phyloP scores from a whole-genome alignment of 2,113 vertebrate genomes.

The Saccopteryx leptura region DNA sequence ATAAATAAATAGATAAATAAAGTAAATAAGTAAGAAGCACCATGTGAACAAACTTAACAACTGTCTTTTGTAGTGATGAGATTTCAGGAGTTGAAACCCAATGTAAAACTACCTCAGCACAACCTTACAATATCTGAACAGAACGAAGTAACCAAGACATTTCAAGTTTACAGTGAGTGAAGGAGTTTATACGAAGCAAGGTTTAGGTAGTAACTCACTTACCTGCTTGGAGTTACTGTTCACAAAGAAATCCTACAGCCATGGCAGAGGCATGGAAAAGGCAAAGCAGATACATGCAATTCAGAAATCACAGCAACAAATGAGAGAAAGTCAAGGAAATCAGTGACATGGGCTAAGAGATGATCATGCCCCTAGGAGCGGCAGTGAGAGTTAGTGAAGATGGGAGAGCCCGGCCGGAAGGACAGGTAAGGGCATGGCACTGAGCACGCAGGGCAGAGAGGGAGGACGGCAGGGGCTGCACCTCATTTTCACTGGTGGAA shows the following conservation, averaged over 20 bases:
- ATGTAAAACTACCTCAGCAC: background rate
- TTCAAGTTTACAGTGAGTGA: slow-evolving; percentile 35
- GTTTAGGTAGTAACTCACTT: slow-evolving; percentile 88
- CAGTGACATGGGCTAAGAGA: background rate
- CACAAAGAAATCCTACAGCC: slow-evolving; percentile 99
- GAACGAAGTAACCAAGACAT: background rate
- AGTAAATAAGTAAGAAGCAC: background rate
- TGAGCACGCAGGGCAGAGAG: background rate
- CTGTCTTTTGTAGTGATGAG: background rate
- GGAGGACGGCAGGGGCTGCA: background rate
- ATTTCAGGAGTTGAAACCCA: slow-evolving; percentile 43
- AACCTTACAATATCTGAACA: background rate
- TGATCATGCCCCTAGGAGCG: background rate
- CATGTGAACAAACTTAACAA: background rate
- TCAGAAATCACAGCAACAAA: slow-evolving; percentile 92
- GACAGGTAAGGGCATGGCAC: background rate
- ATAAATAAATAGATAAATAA: no score
- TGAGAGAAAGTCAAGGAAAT: slow-evolving; percentile 63
- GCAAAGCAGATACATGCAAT: slow-evolving; percentile 94
- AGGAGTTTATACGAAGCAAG: background rate
- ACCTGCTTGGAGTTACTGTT: slow-evolving; percentile 99
- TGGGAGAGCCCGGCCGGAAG: background rate
- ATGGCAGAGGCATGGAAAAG: slow-evolving; percentile 98
- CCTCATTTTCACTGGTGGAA: background rate
- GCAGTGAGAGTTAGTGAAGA: background rate